Conservation (phyloP, 2,797 vertebrate species). For the Sebastes paucispinis region DNA sequence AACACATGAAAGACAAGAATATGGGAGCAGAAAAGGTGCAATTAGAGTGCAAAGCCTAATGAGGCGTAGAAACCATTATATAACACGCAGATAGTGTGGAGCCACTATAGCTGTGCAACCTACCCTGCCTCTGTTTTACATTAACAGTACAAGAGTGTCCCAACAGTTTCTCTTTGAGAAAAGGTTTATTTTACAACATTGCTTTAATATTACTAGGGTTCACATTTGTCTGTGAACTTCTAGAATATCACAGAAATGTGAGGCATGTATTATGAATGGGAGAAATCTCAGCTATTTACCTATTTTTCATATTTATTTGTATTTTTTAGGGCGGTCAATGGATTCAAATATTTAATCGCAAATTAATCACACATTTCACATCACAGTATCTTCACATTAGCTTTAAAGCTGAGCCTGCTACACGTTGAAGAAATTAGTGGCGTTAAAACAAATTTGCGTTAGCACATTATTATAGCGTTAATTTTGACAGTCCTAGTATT, state of each 20-base stretch:
- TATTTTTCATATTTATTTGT: not conserved
- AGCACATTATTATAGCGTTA: no score
- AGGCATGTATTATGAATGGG: not conserved
- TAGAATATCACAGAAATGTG: not conserved
- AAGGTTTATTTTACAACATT: not conserved
- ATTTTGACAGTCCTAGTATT: not conserved
- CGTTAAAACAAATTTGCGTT: no score
- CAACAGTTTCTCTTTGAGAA: not conserved
- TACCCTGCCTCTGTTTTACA: slow-evolving; percentile 16
- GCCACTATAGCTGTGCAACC: not conserved
- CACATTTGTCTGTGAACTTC: not conserved
- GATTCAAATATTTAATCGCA: no score
- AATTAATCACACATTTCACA: no score
- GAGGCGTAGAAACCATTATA: slow-evolving; percentile 40
- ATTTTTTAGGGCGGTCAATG: not conserved
- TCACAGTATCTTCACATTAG: no score
- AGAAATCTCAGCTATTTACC: not conserved
- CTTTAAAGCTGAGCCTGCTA: no score
- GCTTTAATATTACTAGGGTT: not conserved
- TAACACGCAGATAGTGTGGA: slow-evolving; percentile 66
- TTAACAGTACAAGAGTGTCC: slow-evolving; percentile 3
- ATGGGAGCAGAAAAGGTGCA: slow-evolving; percentile 37
- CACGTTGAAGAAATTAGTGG: no score
- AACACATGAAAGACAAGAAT: slow-evolving; percentile 30
- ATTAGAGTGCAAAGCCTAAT: slow-evolving; percentile 60